phyloP scores from a whole-genome alignment of 2,797 vertebrate species.

The Kryptopterus vitreolus region DNA sequence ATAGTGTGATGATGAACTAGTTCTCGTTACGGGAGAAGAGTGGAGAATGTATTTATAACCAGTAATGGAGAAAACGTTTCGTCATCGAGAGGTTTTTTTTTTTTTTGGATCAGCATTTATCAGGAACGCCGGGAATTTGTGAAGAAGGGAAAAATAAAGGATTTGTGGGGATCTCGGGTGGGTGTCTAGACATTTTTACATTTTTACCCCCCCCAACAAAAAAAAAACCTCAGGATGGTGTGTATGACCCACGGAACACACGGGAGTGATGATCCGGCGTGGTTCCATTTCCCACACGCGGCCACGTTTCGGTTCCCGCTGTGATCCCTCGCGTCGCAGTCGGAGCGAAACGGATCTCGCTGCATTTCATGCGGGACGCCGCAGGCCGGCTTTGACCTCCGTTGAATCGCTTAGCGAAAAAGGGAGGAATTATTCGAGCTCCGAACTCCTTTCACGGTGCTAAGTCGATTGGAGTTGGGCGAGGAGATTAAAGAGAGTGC shows the following conservation, averaged over 20 bases:
- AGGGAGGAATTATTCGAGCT: constrained; percentile 68
- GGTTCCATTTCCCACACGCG: not conserved
- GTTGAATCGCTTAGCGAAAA: constrained; percentile 69
- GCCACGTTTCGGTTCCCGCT: not conserved
- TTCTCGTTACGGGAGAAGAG: too few relatives aligned
- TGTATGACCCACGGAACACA: too few relatives aligned
- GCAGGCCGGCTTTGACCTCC: constrained; percentile 59
- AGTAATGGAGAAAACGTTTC: not conserved
- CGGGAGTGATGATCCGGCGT: too few relatives aligned
- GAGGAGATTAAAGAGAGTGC: constrained; percentile 71
- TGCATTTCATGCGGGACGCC: constrained; percentile 28
- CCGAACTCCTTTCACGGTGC: constrained; percentile 60
- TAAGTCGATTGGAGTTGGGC: constrained; percentile 67
- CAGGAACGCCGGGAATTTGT: not conserved
- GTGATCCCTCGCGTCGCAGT: constrained; percentile 18
- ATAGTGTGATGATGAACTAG: too few relatives aligned
- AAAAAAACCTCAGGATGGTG: too few relatives aligned
- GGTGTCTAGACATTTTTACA: not conserved
- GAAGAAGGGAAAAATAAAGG: not conserved
- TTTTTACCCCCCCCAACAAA: too few relatives aligned
- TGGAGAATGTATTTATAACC: too few relatives aligned
- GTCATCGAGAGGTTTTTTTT: not conserved
- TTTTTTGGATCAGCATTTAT: not conserved
- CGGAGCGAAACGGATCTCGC: constrained; percentile 24
- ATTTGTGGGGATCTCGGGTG: not conserved